Percentiles rank a stretch among this genome's conserved stretches.
Conservation (phyloP, 2,113 vertebrate genomes). For the Barbus barbus region DNA sequence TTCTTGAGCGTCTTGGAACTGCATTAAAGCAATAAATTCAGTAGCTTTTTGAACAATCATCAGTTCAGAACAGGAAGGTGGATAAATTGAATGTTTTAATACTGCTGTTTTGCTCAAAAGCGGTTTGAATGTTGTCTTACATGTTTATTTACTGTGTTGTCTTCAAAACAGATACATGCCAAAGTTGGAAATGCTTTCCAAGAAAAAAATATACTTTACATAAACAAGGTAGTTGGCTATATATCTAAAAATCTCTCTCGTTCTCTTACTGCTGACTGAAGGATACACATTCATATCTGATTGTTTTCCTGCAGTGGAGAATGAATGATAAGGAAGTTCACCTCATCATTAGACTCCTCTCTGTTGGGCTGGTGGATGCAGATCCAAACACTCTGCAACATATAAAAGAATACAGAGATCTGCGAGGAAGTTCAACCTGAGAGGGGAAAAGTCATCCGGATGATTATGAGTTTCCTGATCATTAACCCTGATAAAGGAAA, state of each 20-base stretch:
- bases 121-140: neutral
- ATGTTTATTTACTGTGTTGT: neutral
- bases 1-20: conserved; percentile 6
- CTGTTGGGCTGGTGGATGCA: conserved; percentile 75
- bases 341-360: conserved; percentile 72
- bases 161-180: conserved; percentile 40
- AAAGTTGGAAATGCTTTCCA: conserved; percentile 45
- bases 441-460: neutral
- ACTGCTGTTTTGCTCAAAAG: neutral
- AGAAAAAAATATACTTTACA: conserved; percentile 52
- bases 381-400: conserved; percentile 77
- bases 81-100: too few species aligned
- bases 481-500: neutral
- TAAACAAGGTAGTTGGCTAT: conserved; percentile 61
- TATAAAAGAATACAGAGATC: conserved; percentile 74
- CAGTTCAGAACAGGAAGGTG: too few species aligned
- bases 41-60: neutral
- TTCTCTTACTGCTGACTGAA: conserved; percentile 12
- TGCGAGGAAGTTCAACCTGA: conserved; percentile 54
- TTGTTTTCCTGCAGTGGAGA: conserved; percentile 61
- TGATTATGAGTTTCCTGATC: neutral
- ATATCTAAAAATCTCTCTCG: neutral
- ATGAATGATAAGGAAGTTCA: conserved; percentile 70
- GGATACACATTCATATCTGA: conserved; percentile 3
- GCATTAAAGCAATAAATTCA: conserved; percentile 45